These are phyloP conservation scores for Papilio gigon DNA, from an alignment of 2,888 invertebrate genomes.

Conservation along the genomic window DNA sequence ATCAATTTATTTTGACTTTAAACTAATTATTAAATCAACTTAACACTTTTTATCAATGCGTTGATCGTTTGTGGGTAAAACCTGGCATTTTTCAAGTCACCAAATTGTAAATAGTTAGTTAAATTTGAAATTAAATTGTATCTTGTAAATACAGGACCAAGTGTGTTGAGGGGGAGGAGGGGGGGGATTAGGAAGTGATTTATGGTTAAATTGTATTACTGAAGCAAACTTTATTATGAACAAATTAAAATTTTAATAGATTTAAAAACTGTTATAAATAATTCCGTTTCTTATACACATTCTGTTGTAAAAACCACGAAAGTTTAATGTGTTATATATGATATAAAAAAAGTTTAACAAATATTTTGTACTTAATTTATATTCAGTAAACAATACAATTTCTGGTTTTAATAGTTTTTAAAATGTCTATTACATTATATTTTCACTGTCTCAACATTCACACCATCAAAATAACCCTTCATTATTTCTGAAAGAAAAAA, in stretches of 20 bases:
- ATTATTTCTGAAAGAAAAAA: not conserved
- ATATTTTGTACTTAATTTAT: slow-evolving; percentile 30
- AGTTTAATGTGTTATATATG: too few species aligned
- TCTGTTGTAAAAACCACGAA: too few species aligned
- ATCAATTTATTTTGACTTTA: too few species aligned
- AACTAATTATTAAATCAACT: not conserved
- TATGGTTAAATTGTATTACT: slow-evolving; percentile 51
- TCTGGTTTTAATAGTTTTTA: not conserved
- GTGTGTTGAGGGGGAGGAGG: slow-evolving; percentile 58
- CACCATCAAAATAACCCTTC: not conserved
- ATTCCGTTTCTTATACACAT: too few species aligned
- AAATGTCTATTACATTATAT: not conserved
- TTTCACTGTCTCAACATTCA: not conserved
- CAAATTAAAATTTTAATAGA: not conserved
- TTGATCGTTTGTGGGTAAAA: slow-evolving; percentile 21
- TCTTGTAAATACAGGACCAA: slow-evolving; percentile 79
- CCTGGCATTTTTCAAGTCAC: slow-evolving; percentile 39
- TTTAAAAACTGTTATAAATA: too few species aligned
- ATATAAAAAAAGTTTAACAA: too few species aligned
- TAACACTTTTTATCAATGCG: slow-evolving; percentile 33
- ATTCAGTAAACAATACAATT: not conserved
- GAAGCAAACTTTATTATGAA: slow-evolving; percentile 45
- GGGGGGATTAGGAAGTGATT: slow-evolving; percentile 58
- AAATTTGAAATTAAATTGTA: slow-evolving; percentile 65
- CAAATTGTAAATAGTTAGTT: slow-evolving; percentile 75